phyloP scores from a whole-genome alignment of 2,113 vertebrate genomes.

The Mirza zaza region DNA sequence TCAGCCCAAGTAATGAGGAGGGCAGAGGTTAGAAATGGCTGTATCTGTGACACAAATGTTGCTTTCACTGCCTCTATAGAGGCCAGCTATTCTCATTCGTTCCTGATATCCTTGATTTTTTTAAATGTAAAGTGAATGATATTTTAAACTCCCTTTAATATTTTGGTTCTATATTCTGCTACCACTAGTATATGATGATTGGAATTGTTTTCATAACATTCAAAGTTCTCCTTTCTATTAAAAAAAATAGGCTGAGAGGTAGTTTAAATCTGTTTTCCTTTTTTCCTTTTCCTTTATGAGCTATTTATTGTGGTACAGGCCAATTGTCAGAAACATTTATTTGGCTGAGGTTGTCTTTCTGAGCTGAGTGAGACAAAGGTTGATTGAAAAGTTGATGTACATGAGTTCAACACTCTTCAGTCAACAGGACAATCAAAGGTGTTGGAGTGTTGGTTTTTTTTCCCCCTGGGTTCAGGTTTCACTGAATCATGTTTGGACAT shows the following conservation, averaged over 20 bases:
- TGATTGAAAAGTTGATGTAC: slow-evolving; percentile 3
- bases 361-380: not conserved
- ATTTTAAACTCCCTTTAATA: not conserved
- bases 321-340: not conserved
- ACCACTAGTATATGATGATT: not conserved
- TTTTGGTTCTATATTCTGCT: not conserved
- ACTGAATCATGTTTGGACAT: fast-evolving
- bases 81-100: not conserved
- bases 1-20: not conserved
- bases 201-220: not conserved
- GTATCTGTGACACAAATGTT: not conserved
- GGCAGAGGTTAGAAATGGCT: not conserved
- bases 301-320: not conserved
- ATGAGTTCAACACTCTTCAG: not conserved
- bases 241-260: not conserved
- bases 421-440: not conserved
- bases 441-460: not conserved
- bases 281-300: not conserved
- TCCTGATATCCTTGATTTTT: not conserved
- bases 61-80: not conserved
- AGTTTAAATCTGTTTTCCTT: not conserved
- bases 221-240: not conserved
- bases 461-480: not conserved
- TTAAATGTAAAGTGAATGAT: not conserved
- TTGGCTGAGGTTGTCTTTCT: not conserved